These are phyloP conservation scores for Accipiter cooperii DNA, from an alignment of 2,113 vertebrate genomes.

Conservation along the genomic window DNA sequence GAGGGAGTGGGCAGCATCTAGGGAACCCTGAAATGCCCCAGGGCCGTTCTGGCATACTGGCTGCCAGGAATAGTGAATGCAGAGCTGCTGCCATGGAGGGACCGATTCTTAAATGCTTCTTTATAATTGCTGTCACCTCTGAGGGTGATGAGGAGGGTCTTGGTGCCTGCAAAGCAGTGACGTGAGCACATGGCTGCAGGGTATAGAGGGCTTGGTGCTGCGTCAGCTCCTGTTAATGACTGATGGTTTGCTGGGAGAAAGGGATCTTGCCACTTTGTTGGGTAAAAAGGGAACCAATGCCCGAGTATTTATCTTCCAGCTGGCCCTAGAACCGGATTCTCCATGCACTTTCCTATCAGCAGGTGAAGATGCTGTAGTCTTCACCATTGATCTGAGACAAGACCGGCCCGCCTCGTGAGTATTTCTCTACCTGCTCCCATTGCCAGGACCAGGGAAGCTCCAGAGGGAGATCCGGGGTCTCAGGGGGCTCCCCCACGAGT, in stretches of 20 bases:
- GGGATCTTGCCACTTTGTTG: background rate
- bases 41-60: fast-evolving
- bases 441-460: too few relatives aligned
- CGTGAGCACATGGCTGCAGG: fast-evolving
- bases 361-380: constrained; percentile 95
- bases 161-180: background rate
- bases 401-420: constrained; percentile 93
- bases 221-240: background rate
- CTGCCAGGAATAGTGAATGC: background rate
- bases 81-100: background rate
- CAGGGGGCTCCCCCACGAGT: background rate
- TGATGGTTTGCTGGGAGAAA: background rate
- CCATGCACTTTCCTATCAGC: constrained; percentile 95
- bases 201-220: background rate
- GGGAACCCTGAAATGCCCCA: fast-evolving
- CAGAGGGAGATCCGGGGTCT: fast-evolving
- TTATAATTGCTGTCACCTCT: fast-evolving
- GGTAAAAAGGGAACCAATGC: background rate
- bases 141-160: background rate
- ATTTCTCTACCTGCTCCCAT: fast-evolving
- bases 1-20: background rate
- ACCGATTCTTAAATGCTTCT: fast-evolving
- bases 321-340: constrained; percentile 94
- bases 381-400: constrained; percentile 89
- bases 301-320: constrained; percentile 63